These are phyloP conservation scores for Geodia barretti DNA, from an alignment of 37 sponge, comb jelly and placozoan genomes.

Conservation along the genomic window DNA sequence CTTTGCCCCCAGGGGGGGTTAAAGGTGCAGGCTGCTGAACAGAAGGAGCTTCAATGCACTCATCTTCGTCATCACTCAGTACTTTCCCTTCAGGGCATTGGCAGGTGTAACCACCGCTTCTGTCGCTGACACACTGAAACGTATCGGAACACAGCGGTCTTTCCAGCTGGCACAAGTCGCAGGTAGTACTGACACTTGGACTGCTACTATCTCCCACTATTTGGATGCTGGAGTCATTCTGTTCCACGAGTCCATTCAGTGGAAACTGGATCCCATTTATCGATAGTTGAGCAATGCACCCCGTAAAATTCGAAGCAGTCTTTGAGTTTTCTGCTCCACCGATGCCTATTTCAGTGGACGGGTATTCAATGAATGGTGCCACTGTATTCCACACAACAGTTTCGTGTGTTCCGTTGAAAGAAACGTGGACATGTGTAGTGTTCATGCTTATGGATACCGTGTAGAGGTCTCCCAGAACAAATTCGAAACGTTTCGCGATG, in stretches of 20 bases:
- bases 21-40: neutral
- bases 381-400: neutral
- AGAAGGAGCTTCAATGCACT: neutral
- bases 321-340: slow-evolving; percentile 10
- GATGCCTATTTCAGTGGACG: slow-evolving; percentile 15
- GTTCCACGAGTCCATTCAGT: slow-evolving; percentile 28
- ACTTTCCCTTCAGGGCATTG: slow-evolving; percentile 2
- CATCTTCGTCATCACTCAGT: neutral
- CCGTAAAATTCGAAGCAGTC: slow-evolving; percentile 11
- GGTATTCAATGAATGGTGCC: slow-evolving; percentile 16
- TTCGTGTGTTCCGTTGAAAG: neutral
- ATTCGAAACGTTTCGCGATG: too few species aligned
- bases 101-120: neutral
- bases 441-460: slow-evolving; percentile 11
- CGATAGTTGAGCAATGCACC: slow-evolving; percentile 39
- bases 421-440: neutral
- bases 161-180: slow-evolving; percentile 36
- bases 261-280: slow-evolving; percentile 54
- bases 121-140: slow-evolving; percentile 5
- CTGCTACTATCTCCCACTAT: neutral
- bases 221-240: neutral
- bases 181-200: neutral
- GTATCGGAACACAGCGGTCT: neutral
- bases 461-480: slow-evolving; percentile 11
- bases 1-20: neutral